Conservation (phyloP, 2,113 vertebrate species). For the Thermophis baileyi region DNA sequence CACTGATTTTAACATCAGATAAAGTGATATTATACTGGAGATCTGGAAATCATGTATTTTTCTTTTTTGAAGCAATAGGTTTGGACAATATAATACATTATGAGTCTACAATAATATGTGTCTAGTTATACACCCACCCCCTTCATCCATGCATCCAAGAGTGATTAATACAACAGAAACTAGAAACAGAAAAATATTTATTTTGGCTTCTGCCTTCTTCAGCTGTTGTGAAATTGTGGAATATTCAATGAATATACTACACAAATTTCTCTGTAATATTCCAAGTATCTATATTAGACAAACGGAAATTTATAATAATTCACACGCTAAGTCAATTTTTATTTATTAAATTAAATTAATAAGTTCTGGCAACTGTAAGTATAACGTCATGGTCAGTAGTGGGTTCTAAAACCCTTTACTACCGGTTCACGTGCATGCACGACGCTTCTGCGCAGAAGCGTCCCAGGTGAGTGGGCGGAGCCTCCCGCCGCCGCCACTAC, state of each 20-base stretch:
- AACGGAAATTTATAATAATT: neutral
- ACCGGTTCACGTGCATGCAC: too few species aligned
- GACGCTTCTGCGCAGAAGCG: too few species aligned
- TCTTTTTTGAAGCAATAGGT: neutral
- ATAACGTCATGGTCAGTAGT: neutral
- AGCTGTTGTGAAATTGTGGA: neutral
- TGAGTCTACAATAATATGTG: neutral
- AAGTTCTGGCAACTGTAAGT: neutral
- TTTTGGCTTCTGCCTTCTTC: neutral
- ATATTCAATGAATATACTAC: neutral
- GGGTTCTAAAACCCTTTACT: too few species aligned
- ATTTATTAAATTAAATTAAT: neutral
- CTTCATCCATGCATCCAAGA: neutral
- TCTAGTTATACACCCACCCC: neutral
- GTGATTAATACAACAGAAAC: neutral
- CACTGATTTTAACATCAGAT: neutral
- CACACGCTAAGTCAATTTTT: neutral
- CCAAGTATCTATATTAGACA: neutral
- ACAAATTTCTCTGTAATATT: neutral
- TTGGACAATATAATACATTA: neutral
- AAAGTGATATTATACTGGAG: neutral
- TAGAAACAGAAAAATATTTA: neutral
- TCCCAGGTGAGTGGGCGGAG: too few species aligned
- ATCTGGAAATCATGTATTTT: neutral
- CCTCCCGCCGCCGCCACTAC: too few species aligned